Evolutionary conservation across 2,888 invertebrate genomes (phyloP).

Genomic region (Matsumyia berberina): DNA sequence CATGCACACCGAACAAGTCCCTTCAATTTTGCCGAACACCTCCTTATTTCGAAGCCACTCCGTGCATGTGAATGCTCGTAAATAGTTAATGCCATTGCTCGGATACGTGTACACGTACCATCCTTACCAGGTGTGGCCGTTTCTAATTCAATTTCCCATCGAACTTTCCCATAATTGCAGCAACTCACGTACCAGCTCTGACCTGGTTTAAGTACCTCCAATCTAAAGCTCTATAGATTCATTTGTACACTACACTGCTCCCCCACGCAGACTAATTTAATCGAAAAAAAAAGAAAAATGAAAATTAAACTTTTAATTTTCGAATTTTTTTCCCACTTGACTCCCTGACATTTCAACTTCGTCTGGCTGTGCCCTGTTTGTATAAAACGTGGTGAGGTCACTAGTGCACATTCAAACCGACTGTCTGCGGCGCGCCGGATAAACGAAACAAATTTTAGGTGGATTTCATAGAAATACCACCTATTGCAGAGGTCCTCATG

Average conservation of each 20-base stretch:
- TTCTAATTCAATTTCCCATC: not conserved
- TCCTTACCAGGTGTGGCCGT: not conserved
- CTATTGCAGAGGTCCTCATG: too few species aligned
- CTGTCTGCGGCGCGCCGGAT: slow-evolving; percentile 59
- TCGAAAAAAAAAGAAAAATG: slow-evolving; percentile 37
- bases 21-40: too few species aligned
- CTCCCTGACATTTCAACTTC: slow-evolving; percentile 63
- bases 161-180: slow-evolving; percentile 6
- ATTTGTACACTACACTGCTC: not conserved
- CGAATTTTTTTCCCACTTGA: slow-evolving; percentile 58
- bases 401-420: slow-evolving; percentile 39
- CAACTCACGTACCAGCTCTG: slow-evolving; percentile 22
- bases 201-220: slow-evolving; percentile 13
- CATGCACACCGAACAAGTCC: too few species aligned
- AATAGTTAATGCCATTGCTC: not conserved
- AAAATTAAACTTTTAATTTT: slow-evolving; percentile 45
- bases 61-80: slow-evolving; percentile 1
- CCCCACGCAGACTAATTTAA: slow-evolving; percentile 43
- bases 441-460: slow-evolving; percentile 58
- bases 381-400: slow-evolving; percentile 58
- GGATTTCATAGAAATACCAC: too few species aligned
- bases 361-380: slow-evolving; percentile 12
- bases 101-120: not conserved
- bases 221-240: slow-evolving; percentile 25
- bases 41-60: not conserved